Evolutionary conservation across 2,113 vertebrate genomes (phyloP).

Genomic region (Herpailurus yagouaroundi): DNA sequence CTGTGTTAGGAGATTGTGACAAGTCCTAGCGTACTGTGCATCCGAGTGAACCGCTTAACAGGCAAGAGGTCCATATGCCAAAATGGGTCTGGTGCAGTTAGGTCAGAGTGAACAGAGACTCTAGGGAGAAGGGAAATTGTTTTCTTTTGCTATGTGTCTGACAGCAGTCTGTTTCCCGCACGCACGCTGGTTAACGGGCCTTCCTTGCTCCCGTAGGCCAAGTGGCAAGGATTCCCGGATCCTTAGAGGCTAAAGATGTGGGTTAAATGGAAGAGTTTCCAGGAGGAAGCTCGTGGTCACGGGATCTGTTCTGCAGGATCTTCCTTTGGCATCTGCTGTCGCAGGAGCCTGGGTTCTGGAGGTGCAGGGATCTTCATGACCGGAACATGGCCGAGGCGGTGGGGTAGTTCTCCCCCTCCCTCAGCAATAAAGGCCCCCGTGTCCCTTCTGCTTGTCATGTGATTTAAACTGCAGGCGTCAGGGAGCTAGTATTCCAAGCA

Average conservation of each 20-base stretch:
- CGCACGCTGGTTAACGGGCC: rapidly evolving
- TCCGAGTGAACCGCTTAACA: too few relatives aligned
- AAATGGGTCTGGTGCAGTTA: background rate
- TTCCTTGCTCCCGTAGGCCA: rapidly evolving
- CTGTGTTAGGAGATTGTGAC: rapidly evolving
- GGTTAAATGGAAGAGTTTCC: rapidly evolving
- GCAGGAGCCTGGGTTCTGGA: background rate
- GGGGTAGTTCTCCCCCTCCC: too few relatives aligned
- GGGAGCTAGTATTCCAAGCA: background rate
- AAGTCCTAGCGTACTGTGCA: rapidly evolving
- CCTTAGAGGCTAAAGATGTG: rapidly evolving
- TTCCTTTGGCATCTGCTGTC: background rate
- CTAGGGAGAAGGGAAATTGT: background rate
- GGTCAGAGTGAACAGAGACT: background rate
- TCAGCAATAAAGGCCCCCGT: rapidly evolving
- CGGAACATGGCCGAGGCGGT: too few relatives aligned
- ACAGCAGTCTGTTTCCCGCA: background rate
- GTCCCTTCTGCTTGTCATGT: rapidly evolving
- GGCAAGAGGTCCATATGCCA: rapidly evolving
- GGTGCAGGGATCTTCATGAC: background rate
- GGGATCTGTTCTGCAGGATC: rapidly evolving
- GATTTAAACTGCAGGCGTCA: too few relatives aligned
- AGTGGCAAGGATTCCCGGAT: rapidly evolving
- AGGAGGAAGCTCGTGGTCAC: rapidly evolving
- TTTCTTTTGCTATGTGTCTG: background rate